Percentiles rank a stretch among this genome's conserved stretches.
These are phyloP conservation scores for Drosophila peninsularis DNA, from an alignment of 2,888 invertebrate genomes.

Conservation along the genomic window DNA sequence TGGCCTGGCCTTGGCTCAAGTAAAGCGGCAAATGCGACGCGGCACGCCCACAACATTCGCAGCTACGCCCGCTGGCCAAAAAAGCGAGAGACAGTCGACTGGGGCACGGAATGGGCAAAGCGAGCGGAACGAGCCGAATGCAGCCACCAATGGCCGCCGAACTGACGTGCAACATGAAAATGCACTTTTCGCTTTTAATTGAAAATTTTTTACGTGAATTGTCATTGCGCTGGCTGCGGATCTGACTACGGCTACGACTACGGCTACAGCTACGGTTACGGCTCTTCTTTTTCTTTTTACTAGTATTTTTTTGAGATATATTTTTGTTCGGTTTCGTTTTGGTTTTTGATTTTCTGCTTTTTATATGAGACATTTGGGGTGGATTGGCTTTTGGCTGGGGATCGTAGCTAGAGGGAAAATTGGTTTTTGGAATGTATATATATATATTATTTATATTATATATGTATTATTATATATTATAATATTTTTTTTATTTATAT, in stretches of 20 bases:
- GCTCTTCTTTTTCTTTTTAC: background rate
- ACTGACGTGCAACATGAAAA: slow-evolving; percentile 80
- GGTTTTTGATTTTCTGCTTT: slow-evolving; percentile 32
- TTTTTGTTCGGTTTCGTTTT: slow-evolving; percentile 44
- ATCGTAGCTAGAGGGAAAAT: too few relatives aligned
- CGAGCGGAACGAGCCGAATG: slow-evolving; percentile 1
- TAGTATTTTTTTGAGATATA: slow-evolving; percentile 36
- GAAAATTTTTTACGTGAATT: slow-evolving; percentile 73
- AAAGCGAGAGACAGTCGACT: slow-evolving; percentile 3
- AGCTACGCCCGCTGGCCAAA: slow-evolving; percentile 25
- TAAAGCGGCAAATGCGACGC: slow-evolving; percentile 31
- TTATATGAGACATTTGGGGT: background rate
- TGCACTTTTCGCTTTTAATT: slow-evolving; percentile 81
- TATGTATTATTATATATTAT: too few relatives aligned
- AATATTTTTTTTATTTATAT: too few relatives aligned
- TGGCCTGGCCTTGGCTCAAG: slow-evolving; percentile 73
- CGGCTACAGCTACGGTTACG: background rate
- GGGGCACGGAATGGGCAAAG: background rate
- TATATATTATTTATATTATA: too few relatives aligned
- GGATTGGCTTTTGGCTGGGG: background rate
- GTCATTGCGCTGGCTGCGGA: slow-evolving; percentile 56
- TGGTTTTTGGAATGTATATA: too few relatives aligned
- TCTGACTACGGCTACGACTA: background rate
- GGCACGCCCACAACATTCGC: slow-evolving; percentile 9
- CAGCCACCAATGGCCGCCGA: slow-evolving; percentile 28